Evolutionary conservation across 2,888 invertebrate species (phyloP).

Genomic region (Apamea sordens): DNA sequence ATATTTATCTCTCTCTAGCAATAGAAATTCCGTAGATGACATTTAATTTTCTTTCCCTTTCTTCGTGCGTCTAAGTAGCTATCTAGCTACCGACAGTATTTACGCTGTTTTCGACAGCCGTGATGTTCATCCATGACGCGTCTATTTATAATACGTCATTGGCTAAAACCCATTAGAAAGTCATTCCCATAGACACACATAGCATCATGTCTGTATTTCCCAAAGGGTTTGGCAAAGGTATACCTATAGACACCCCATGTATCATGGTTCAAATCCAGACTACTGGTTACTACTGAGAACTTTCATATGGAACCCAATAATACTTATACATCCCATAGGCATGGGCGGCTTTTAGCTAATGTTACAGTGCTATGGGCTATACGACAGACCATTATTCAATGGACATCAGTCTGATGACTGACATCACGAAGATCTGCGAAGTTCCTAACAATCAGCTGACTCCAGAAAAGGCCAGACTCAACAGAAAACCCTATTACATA

Average conservation of each 20-base stretch:
- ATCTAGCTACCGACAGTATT: too few species aligned
- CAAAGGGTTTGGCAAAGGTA: too few species aligned
- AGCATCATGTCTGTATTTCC: background rate
- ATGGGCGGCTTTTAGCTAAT: background rate
- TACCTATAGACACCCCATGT: background rate
- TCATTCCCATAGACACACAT: background rate
- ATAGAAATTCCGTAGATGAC: too few species aligned
- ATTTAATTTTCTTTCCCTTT: too few species aligned
- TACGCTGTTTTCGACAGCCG: too few species aligned
- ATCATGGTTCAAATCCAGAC: background rate
- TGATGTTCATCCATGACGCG: too few species aligned
- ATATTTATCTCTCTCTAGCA: too few species aligned
- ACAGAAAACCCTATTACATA: slow-evolving; percentile 36
- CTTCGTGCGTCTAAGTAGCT: too few species aligned
- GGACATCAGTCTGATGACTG: too few species aligned
- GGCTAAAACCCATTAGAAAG: background rate
- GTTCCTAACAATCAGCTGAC: too few species aligned
- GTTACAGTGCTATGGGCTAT: background rate
- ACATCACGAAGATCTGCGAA: background rate
- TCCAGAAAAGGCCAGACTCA: background rate
- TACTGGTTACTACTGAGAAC: background rate
- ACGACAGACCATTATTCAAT: too few species aligned
- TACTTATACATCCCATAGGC: background rate
- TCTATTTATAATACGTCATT: too few species aligned
- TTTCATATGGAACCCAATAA: background rate